phyloP scores from a whole-genome alignment of 2,797 vertebrate species.

The Borostomias antarcticus region DNA sequence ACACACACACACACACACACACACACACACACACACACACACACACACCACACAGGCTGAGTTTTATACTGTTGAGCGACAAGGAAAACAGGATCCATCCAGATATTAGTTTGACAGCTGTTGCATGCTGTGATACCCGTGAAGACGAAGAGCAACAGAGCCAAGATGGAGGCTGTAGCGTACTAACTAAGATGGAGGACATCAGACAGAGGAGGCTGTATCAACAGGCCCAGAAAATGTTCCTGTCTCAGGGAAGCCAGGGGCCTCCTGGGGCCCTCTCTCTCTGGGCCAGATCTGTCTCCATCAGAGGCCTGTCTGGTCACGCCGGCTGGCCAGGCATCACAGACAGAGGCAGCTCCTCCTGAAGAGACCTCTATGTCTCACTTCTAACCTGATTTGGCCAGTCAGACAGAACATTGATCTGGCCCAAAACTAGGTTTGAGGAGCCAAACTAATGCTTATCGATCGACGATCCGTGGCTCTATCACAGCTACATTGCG shows the following conservation, averaged over 20 bases:
- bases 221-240: constrained; percentile 8
- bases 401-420: constrained; percentile 31
- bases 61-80: not conserved
- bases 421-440: constrained; percentile 3
- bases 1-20: constrained; percentile 40
- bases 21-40: constrained; percentile 1
- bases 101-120: too few species aligned
- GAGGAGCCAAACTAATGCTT: constrained; percentile 27
- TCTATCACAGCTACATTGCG: constrained; percentile 8
- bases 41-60: not conserved
- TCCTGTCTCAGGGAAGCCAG: constrained; percentile 1
- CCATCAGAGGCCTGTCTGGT: constrained; percentile 62
- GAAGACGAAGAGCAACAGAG: too few species aligned
- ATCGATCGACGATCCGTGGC: constrained; percentile 48
- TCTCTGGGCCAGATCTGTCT: constrained; percentile 63
- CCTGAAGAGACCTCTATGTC: constrained; percentile 45
- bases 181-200: constrained; percentile 4
- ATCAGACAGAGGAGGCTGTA: constrained; percentile 9
- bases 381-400: constrained; percentile 34
- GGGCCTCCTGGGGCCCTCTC: constrained; percentile 32
- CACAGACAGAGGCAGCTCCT: constrained; percentile 49
- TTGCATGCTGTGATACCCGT: too few species aligned
- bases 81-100: not conserved
- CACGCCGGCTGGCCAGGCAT: constrained; percentile 36
- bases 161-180: not conserved